Base-by-base conservation (phyloP, 2,113 vertebrate genomes). In the Chinchilla lanigera region DNA sequence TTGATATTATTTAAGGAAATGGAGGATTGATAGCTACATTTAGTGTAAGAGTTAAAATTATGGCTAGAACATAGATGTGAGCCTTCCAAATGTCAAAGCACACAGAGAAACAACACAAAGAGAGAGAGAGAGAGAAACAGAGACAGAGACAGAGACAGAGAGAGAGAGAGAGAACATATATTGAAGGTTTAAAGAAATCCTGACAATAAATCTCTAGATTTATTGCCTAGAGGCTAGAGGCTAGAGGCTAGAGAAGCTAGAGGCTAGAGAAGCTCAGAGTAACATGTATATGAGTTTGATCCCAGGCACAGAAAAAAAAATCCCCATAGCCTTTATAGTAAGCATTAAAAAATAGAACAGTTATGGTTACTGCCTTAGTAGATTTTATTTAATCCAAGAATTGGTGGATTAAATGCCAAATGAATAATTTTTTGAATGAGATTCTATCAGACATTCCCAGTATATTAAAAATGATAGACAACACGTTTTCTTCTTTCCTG, bases 381-480 rank as follows among this genome's bases (percentile, higher is more conserved):
- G 33, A 69, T 11, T 38, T 52, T 71, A 22, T 9, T 24, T 35
- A 35, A 58, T 83, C 35, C 58, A 83, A 78, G 7, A 33, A n/a
- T n/a, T 38, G 22, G 30, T 87, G 61, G 82, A 44, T 60, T 83
- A 77, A 69, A 69, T 69, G 41, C 30, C 87, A 77, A 22, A 60
- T 93, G 60, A 83, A 35, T 41, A 77, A 77, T 30, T 20, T 67
- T 90, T 81, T 47, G n/a, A 14, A 91, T 52, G 33, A 82, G 33
- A 20, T 1, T 63, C 10, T 65, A 33, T 82, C 50, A 75, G 54
- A 97, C 92, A 91, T 90, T 92, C 93, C 96, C 54, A 91, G 95
- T 88, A 75, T 93, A 93, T 94, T 93, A 94, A 95, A 92, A 77
- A 95, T 95, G 93, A 95, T 56, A 96, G 92, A 71, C 41, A 94